These are phyloP conservation scores for Andinoacara biseriatus DNA, from an alignment of 2,113 vertebrate species.

Conservation along the genomic window DNA sequence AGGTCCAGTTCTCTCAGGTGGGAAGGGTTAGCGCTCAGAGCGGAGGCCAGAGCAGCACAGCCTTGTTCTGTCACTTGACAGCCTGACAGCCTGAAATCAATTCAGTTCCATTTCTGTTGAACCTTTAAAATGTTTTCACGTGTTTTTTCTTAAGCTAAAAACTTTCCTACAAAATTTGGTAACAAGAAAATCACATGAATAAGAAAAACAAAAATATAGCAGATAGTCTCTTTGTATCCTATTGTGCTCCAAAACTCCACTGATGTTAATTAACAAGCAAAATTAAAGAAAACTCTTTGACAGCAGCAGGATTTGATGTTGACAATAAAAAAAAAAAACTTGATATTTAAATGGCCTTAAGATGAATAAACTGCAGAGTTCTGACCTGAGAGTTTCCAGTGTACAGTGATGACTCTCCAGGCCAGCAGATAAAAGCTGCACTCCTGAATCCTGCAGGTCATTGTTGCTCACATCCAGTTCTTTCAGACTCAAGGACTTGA, in stretches of 20 bases:
- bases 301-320: background rate
- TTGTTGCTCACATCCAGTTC: slow-evolving; percentile 20
- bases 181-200: background rate
- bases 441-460: slow-evolving; percentile 6
- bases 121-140: no score
- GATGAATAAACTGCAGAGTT: background rate
- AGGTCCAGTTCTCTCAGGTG: slow-evolving; percentile 22
- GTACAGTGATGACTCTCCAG: background rate
- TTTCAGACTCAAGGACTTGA: slow-evolving; percentile 3
- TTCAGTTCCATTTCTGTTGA: background rate
- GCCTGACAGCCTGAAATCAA: slow-evolving; percentile 13
- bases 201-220: background rate
- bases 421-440: slow-evolving; percentile 1
- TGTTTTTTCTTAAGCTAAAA: background rate
- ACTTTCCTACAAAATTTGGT: background rate
- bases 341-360: background rate
- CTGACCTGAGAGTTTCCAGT: slow-evolving; percentile 10
- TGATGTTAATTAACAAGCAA: background rate
- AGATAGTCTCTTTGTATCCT: background rate
- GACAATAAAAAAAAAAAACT: background rate
- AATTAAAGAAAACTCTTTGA: background rate
- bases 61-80: slow-evolving; percentile 22
- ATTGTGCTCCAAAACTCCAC: background rate
- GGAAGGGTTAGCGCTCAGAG: slow-evolving; percentile 16
- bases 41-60: background rate